Evolutionary conservation across 2,888 invertebrate species (phyloP), one percentile per base, ranked within the genome.

Genomic region (Nysson spinosus): DNA sequence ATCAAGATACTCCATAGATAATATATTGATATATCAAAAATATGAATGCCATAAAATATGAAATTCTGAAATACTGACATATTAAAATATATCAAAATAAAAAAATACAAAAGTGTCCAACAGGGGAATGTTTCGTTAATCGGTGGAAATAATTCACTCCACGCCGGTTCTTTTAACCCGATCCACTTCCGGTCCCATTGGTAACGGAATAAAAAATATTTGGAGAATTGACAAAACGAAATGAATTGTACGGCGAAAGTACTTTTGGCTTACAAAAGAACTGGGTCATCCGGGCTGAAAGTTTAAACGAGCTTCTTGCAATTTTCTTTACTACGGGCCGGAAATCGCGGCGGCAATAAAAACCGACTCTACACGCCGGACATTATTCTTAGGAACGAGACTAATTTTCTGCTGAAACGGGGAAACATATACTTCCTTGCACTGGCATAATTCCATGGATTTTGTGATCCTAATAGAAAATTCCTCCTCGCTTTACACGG

Each of bases 281-380:
- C 28, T 7, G 4, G 14, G 42, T 64, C 64, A 65, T 64, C 64
- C 50, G 34, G 19, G 40, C n/a, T 20, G 28, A 50, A 65, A 65
- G 34, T 65, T 65, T 63, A 64, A 65, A 65, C 50, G 51, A 66
- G 47, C 58, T 47, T 28, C 30, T 44, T 52, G 34, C 50, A 28
- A 51, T 52, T 47, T 34, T 7, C 7, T 17, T 24, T 16, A n/a
- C 22, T n/a, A n/a, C 24, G 12, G 37, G 19, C 5, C 19, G 28
- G 46, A 11, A 37, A 34, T 43, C 40, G 46, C 11, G 28, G 40
- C 5, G 16, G 19, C 22, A 57, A 43, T 57, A 66, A 57, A 55
- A 19, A 7, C 37, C 7, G 44, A 52, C 43, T 49, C 44, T 46
- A 35, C 66, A 32, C 30, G 42, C 54, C 46, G 32, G 37, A 22